These are phyloP conservation scores for Lissocephala sabroskyi DNA, from an alignment of 2,888 invertebrate species.

Conservation along the genomic window DNA sequence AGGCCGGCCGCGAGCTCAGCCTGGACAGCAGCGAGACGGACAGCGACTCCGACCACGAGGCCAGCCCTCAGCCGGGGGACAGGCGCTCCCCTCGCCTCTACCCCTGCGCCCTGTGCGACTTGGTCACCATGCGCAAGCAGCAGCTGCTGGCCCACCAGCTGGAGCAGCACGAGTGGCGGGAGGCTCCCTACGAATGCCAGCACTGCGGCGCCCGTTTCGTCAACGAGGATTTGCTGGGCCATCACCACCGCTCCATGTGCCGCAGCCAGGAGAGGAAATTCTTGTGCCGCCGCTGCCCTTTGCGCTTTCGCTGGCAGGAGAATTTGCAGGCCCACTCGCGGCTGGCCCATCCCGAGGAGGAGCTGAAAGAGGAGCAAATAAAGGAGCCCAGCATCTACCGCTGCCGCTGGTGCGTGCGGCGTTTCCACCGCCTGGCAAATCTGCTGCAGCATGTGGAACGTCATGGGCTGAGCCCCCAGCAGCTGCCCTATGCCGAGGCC, in stretches of 20 bases:
- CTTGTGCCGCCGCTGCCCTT: slow-evolving; percentile 63
- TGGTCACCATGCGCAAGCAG: slow-evolving; percentile 57
- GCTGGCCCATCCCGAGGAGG: slow-evolving; percentile 28
- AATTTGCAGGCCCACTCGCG: slow-evolving; percentile 61
- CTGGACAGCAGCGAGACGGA: slow-evolving; percentile 62
- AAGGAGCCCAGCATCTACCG: slow-evolving; percentile 55
- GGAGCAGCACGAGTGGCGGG: slow-evolving; percentile 68
- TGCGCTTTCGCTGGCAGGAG: slow-evolving; percentile 68
- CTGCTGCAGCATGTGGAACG: slow-evolving; percentile 60
- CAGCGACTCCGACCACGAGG: slow-evolving; percentile 36
- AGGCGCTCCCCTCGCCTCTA: slow-evolving; percentile 33
- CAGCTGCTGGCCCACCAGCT: slow-evolving; percentile 66
- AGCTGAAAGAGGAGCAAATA: not conserved
- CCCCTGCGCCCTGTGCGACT: slow-evolving; percentile 55
- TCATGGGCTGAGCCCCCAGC: slow-evolving; percentile 46
- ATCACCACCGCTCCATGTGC: slow-evolving; percentile 73
- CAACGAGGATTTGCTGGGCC: slow-evolving; percentile 73
- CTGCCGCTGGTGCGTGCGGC: slow-evolving; percentile 67
- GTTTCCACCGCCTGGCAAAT: slow-evolving; percentile 62
- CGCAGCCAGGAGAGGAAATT: slow-evolving; percentile 60
- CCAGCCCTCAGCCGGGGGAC: not conserved
- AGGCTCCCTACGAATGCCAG: slow-evolving; percentile 73
- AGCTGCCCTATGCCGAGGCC: slow-evolving; percentile 54
- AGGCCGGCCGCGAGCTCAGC: slow-evolving; percentile 66
- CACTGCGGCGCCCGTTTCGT: slow-evolving; percentile 75